Base-by-base conservation (phyloP, 2,113 vertebrate genomes). In the Xenopus laevis region DNA sequence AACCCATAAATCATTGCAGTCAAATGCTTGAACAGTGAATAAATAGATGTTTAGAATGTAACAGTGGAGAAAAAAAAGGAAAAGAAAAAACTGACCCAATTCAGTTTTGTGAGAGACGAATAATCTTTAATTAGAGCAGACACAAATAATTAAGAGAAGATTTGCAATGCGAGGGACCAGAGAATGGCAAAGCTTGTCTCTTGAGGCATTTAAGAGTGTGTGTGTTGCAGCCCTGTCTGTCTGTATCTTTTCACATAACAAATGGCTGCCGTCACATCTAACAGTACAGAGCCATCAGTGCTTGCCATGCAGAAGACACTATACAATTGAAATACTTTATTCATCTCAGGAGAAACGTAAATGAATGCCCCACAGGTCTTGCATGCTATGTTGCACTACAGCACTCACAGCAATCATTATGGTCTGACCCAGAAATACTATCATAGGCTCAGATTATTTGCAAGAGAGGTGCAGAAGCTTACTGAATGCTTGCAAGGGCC, bases 81-180 rank as follows among this genome's bases (percentile, higher is more conserved):
- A 44, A 75, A 68, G 45, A 13, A 57, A 62, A 59, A 52, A 44
- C 23, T 68, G 65, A 68, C 65, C 65, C 65, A 75, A 68, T 75
- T 75, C 64, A 68, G 64, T 60, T 60, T 66, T 68, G 20, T 60
- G 64, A 18, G 57, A 53, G 50, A 75, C 10, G 68, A 75, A 45
- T 68, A 40, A 44, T 75, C 18, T 52, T 75, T 75, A 75, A 75
- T 68, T 68, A 62, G 72, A 75, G 61, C 44, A 44, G 65, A 75
- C 72, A 75, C 27, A 17, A 52, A 44, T 75, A 75, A 75, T 75
- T 75, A 75, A 68, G 58, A 50, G 55, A 74, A 58, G n/a, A 67
- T 67, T 60, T 67, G 45, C 12, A 62, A 20, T 62, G 47, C 68
- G 9, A 68, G 17, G 20, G 64, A n/a, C 53, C 55, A 75, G 58